phyloP scores from a whole-genome alignment of 2,888 invertebrate genomes.

The Volucella inanis region DNA sequence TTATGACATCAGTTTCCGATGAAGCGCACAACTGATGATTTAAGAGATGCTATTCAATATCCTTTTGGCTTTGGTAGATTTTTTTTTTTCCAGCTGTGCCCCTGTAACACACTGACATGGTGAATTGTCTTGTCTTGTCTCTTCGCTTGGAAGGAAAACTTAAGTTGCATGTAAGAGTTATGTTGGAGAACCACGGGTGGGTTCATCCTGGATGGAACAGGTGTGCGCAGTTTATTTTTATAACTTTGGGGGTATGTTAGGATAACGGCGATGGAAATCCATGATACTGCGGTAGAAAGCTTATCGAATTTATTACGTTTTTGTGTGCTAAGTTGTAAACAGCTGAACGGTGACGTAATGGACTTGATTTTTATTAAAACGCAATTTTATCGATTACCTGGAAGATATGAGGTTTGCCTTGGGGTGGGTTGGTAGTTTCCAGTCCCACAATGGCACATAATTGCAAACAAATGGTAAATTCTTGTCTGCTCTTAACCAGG shows the following conservation, averaged over 20 bases:
- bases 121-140: constrained; percentile 26
- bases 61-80: constrained; percentile 20
- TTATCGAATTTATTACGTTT: constrained; percentile 1
- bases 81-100: constrained; percentile 32
- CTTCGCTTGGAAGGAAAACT: constrained; percentile 13
- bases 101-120: constrained; percentile 57
- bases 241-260: neutral
- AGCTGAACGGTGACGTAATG: no score
- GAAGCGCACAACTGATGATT: constrained; percentile 53
- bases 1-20: constrained; percentile 68
- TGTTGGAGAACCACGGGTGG: neutral
- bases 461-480: no score
- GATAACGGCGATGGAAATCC: neutral
- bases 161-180: constrained; percentile 4
- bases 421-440: no score
- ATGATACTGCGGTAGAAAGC: neutral
- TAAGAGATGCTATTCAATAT: constrained; percentile 62
- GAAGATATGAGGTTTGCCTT: no score
- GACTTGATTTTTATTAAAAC: no score
- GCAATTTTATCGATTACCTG: no score
- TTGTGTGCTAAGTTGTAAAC: no score
- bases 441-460: no score
- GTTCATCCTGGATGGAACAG: constrained; percentile 12
- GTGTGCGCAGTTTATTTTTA: constrained; percentile 25
- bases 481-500: no score